Percentiles rank a stretch among this genome's conserved stretches.
These are phyloP conservation scores for Drosophila sproati DNA, from an alignment of 1,140 invertebrate species.

Conservation along the genomic window DNA sequence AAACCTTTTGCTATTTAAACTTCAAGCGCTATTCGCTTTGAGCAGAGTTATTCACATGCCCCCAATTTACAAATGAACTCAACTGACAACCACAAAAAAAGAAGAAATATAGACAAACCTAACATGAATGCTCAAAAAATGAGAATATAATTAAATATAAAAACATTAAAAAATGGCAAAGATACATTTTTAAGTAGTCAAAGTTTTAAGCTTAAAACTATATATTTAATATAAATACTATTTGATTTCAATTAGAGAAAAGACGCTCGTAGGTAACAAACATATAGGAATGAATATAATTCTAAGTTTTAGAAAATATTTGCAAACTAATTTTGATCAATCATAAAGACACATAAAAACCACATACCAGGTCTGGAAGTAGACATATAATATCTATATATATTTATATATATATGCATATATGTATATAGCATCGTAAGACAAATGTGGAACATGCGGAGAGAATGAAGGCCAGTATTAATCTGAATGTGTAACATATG, in stretches of 20 bases:
- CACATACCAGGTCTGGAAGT: not conserved
- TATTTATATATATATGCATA: conserved; percentile 44
- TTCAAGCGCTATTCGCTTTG: conserved; percentile 44
- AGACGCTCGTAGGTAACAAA: conserved; percentile 42
- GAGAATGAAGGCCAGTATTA: conserved; percentile 64
- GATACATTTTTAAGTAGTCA: conserved; percentile 53
- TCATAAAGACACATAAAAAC: conserved; percentile 5
- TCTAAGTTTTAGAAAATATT: conserved; percentile 37
- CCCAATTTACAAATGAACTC: conserved; percentile 30
- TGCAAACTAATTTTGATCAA: conserved; percentile 34
- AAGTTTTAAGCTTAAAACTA: conserved; percentile 44
- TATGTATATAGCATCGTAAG: conserved; percentile 35
- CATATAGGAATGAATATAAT: conserved; percentile 24
- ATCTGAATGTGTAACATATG: conserved; percentile 26
- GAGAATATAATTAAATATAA: conserved; percentile 31
- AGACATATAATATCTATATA: not conserved
- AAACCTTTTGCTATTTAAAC: conserved; percentile 29
- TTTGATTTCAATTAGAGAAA: conserved; percentile 47
- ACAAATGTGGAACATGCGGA: conserved; percentile 51
- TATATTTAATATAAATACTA: not conserved
- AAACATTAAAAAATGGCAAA: conserved; percentile 24
- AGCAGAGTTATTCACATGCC: conserved; percentile 1
- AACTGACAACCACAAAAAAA: conserved; percentile 12
- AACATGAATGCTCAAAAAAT: conserved; percentile 49
- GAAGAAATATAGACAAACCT: not conserved